Evolutionary conservation across 2,888 invertebrate genomes (phyloP).

Genomic region (Parnassius mnemosyne): DNA sequence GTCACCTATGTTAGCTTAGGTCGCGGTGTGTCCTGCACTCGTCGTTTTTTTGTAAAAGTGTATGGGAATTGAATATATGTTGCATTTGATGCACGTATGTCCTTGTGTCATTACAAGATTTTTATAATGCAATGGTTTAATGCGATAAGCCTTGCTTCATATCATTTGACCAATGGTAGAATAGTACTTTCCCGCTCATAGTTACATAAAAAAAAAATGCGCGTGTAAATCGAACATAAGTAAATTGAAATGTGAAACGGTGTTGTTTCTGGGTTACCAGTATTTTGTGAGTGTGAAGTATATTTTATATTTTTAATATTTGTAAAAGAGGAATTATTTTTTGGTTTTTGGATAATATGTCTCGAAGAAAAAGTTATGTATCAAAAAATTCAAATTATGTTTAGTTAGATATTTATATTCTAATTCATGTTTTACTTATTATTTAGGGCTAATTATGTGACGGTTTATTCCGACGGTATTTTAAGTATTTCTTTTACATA

Average conservation of each 20-base stretch:
- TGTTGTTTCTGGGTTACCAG: slow-evolving; percentile 9
- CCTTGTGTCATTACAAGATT: too few species aligned
- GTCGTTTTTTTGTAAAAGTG: too few species aligned
- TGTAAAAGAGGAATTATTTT: background rate
- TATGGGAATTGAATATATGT: too few species aligned
- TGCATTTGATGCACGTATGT: too few species aligned
- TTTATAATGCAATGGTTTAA: too few species aligned
- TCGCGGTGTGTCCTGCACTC: too few species aligned
- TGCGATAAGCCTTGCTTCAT: background rate
- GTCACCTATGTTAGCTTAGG: too few species aligned
- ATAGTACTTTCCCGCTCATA: slow-evolving; percentile 1
- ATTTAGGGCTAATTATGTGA: background rate
- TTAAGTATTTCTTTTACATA: background rate
- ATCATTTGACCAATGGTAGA: background rate
- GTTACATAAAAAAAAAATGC: background rate
- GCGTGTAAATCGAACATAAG: background rate
- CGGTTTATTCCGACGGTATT: background rate
- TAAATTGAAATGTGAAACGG: background rate
- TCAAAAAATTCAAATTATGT: background rate
- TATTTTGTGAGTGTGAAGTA: slow-evolving; percentile 1
- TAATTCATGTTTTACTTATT: background rate
- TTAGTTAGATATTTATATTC: background rate
- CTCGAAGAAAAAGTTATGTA: background rate
- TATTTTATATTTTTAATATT: slow-evolving; percentile 1
- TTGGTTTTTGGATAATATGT: background rate